Base-by-base conservation (phyloP, 2,888 invertebrate genomes). In the Acronicta psi region DNA sequence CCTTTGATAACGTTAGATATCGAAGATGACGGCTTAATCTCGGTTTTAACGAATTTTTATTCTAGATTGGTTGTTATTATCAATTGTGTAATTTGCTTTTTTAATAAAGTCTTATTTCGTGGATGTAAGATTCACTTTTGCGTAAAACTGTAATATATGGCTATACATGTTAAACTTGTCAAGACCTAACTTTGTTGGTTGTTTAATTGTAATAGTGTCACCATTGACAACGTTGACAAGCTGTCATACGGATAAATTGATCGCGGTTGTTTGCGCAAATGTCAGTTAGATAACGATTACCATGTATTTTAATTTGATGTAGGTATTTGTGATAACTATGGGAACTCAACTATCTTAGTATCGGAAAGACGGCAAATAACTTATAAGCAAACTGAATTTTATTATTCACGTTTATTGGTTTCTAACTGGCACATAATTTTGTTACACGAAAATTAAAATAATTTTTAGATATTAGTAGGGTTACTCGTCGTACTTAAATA, bases 141-240 rank as follows among this genome's bases (percentile, higher is more conserved):
- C 47, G 61, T 73, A 71, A 52, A 51, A 60, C 63, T 65, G 73
- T 60, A 57, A 57, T 63, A 69, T 59, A 65, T 63, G 71, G 73
- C 75, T 64, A 69, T 79, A 82, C 77, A 79, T 80, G 82, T 72
- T 83, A 81, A 85, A 79, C 87, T 87, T 87, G 84, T 81, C 79
- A 83, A 85, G 89, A 84, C 85, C 88, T 79, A 82, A 82, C 80
- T 88, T 82, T 82, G 87, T 87, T 88, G 87, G 91, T 92, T 93
- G 88, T 89, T 93, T 94, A 94, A 93, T 94, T 93, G 93, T 93
- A 89, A 90, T 89, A 89, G 85, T 90, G 91, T 90, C 91, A 88
- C 77, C 77, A 83, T 83, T 92, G 93, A 93, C 92, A 90, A 82
- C 86, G 81, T 76, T 88, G 92, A 92, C 91, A 93, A 82, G 81